These are phyloP conservation scores for Amblyjoppa proteus DNA, from an alignment of 2,888 invertebrate species.

Conservation along the genomic window DNA sequence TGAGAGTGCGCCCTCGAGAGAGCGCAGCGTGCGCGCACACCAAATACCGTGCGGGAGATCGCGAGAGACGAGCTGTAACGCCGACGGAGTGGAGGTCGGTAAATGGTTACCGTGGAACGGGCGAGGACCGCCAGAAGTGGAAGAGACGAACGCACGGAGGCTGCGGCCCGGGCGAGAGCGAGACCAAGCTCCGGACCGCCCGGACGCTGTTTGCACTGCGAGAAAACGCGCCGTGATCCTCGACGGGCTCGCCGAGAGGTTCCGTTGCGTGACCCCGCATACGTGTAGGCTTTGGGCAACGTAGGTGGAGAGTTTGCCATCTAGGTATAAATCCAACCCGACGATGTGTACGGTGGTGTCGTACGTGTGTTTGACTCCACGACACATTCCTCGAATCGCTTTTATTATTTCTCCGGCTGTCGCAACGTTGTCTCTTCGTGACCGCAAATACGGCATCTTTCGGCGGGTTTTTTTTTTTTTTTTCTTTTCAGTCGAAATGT, in stretches of 20 bases:
- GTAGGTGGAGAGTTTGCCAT: constrained; percentile 21
- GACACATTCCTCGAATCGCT: constrained; percentile 11
- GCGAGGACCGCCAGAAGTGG: constrained; percentile 22
- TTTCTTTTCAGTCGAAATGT: neutral
- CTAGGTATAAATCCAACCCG: constrained; percentile 30
- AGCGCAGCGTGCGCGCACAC: constrained; percentile 32
- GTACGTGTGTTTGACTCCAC: constrained; percentile 31
- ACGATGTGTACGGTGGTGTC: constrained; percentile 22
- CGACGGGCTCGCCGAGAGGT: constrained; percentile 46
- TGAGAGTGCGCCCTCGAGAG: neutral
- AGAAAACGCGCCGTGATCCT: constrained; percentile 60
- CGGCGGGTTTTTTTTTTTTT: neutral
- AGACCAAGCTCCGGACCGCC: constrained; percentile 45
- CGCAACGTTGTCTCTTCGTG: constrained; percentile 35
- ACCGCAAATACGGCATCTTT: constrained; percentile 38
- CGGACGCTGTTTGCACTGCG: constrained; percentile 63
- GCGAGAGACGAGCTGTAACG: constrained; percentile 29
- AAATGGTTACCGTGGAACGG: constrained; percentile 37
- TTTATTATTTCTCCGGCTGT: constrained; percentile 13
- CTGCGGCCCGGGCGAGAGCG: neutral
- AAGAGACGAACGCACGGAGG: constrained; percentile 1
- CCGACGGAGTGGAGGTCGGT: constrained; percentile 8
- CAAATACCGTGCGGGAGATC: constrained; percentile 41
- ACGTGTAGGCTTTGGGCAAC: constrained; percentile 46
- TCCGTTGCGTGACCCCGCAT: constrained; percentile 65